Evolutionary conservation across 2,797 vertebrate species (phyloP), one percentile per base, ranked within the genome.

Genomic region (Channa striata): DNA sequence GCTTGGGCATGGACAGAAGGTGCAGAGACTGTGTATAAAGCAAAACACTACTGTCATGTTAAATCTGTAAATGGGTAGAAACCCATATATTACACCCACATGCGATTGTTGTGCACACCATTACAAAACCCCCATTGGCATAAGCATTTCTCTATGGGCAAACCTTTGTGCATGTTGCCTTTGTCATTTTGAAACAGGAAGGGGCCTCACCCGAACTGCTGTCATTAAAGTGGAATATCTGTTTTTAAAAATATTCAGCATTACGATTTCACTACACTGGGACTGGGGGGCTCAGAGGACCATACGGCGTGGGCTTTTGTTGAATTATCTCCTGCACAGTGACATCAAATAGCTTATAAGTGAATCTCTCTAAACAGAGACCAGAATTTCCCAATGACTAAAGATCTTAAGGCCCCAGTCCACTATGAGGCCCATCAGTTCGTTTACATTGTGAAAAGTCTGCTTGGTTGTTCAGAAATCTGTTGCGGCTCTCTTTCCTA

Each of bases 131-230:
- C 25, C 42, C 17, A 17, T 42, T 42, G 13, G 25, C 5, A 30
- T 16, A 50, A 50, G 5, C 49, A 51, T 33, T 14, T 25, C 21
- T 47, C 8, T 47, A 9, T 16, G 23, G 13, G 13, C 51, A 2
- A 13, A n/a, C n/a, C 34, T 39, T 54, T 39, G 19, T 54, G 52
- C 33, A 19, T 36, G 17, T 10, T 16, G 20, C n/a, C 5, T 7
- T 16, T 50, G 48, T 37, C 36, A 37, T 39, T 43, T 21, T 51
- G 25, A 60, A 52, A 60, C 40, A 25, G 20, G 23, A 46, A 50
- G 44, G 11, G 37, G 2, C 4, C 0, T 40, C 50, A 25, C 19
- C 9, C 1, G 39, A 53, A 10, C n/a, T 57, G 62, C 25, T 37
- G n/a, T 6, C 9, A 44, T 25, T 34, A 33, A 51, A 23, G 37